Percentiles rank a stretch among this genome's conserved stretches.
Evolutionary conservation across 2,888 invertebrate species (phyloP).

Genomic region (Agrotis puta): DNA sequence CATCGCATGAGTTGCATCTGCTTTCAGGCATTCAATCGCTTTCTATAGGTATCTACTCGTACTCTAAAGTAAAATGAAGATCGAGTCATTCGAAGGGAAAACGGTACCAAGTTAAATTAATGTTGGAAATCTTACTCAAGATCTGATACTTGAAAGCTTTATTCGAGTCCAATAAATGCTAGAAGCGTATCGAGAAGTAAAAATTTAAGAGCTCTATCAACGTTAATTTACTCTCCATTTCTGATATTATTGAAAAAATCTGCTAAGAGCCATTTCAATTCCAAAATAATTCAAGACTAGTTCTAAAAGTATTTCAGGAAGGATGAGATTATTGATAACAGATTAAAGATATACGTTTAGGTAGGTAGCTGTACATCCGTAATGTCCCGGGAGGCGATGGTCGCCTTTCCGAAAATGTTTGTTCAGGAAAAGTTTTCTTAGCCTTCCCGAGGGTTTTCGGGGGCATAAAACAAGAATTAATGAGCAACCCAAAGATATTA

Average conservation of each 20-base stretch:
- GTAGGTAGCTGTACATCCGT: constrained; percentile 2
- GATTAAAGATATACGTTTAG: constrained; percentile 28
- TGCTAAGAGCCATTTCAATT: background rate
- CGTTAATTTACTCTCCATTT: constrained; percentile 14
- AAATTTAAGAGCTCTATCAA: background rate
- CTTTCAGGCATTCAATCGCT: background rate
- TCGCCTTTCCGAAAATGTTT: constrained; percentile 37
- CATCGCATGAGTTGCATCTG: constrained; percentile 20
- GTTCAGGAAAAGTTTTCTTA: constrained; percentile 41
- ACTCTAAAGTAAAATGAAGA: constrained; percentile 15
- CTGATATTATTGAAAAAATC: background rate
- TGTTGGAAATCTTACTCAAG: constrained; percentile 15
- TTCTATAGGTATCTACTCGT: background rate
- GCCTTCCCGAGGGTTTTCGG: constrained; percentile 29
- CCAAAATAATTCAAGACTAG: background rate
- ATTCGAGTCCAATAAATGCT: constrained; percentile 15
- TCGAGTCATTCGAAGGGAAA: constrained; percentile 5
- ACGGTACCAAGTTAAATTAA: constrained; percentile 33
- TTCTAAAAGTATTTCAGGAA: background rate
- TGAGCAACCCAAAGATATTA: constrained; percentile 37
- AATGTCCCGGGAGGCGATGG: constrained; percentile 13
- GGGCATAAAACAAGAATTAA: constrained; percentile 48
- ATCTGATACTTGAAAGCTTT: constrained; percentile 27
- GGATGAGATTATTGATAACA: constrained; percentile 18
- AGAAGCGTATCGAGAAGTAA: background rate